Evolutionary conservation across 2,888 invertebrate species (phyloP), one percentile per base, ranked within the genome.

Genomic region (Tachina lurida): DNA sequence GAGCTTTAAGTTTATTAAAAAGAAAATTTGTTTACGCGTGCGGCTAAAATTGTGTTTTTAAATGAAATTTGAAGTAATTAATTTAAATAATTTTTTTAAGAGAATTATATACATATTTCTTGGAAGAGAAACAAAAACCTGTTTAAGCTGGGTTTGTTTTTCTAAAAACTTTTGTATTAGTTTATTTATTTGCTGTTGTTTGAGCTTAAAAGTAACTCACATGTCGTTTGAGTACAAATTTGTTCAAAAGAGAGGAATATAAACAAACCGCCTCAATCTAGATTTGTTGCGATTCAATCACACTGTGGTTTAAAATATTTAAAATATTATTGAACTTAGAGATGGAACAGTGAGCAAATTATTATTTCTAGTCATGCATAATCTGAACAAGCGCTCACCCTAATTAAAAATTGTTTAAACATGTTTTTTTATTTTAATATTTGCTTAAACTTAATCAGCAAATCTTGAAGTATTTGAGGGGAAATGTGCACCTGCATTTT

Each of bases 191-290:
- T 70, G 12, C 15, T 71, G 10, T 5, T 4, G 43, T 45, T 58
- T 22, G 31, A 7, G 45, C 22, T 31, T 7, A 56, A 56, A 15
- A 47, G 65, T 5, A 54, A 17, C 70, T 70, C 58, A 31, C 58
- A 31, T 58, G 10, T 58, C 17, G 12, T 47, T 19, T 47, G 47
- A 71, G 58, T 9, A 47, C 19, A 47, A 22, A 31, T 45, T 71
- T 9, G 5, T n/a, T 10, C 12, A 52, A 2, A 45, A 41, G 7
- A 8, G 10, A 31, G 47, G 22, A 71, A 2, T 13, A 31, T 10
- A 43, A 56, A 71, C 71, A 43, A 56, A 71, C 71, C 47, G 15
- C 58, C 45, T 39, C 13, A n/a, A 71, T 58, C 71, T 31, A 47
- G 71, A 71, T 58, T 39, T 22, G 7, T 22, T 58, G 10, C 22